Evolutionary conservation across 2,888 invertebrate genomes (phyloP).

Genomic region (Melinopterus prodromus): DNA sequence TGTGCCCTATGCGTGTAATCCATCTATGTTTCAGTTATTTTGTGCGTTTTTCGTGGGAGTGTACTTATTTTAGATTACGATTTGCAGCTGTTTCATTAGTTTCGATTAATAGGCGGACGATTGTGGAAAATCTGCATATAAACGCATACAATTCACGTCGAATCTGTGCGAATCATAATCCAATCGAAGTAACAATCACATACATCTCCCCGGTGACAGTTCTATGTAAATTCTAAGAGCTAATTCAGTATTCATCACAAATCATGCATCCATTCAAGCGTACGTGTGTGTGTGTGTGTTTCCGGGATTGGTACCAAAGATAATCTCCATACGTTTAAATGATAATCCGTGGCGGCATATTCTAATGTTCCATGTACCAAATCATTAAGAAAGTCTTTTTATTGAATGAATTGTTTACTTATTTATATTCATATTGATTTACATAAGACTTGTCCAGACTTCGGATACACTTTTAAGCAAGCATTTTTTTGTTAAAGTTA

Average conservation of each 20-base stretch:
- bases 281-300: not conserved
- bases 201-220: not conserved
- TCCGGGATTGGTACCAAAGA: not conserved
- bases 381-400: not conserved
- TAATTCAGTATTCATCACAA: not conserved
- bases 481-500: no score
- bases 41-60: not conserved
- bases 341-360: not conserved
- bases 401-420: no score
- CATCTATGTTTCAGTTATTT: not conserved
- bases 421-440: no score
- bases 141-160: not conserved
- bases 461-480: no score
- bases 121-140: not conserved
- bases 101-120: not conserved
- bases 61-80: not conserved
- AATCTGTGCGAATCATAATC: not conserved
- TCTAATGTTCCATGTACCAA: not conserved
- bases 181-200: not conserved
- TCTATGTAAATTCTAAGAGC: not conserved
- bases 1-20: not conserved
- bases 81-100: not conserved
- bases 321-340: not conserved
- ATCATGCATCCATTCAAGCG: not conserved
- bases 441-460: no score